Percentiles rank a stretch among this genome's conserved stretches.
phyloP scores from a whole-genome alignment of 1,140 invertebrate species.

The Oedothorax gibbosus region DNA sequence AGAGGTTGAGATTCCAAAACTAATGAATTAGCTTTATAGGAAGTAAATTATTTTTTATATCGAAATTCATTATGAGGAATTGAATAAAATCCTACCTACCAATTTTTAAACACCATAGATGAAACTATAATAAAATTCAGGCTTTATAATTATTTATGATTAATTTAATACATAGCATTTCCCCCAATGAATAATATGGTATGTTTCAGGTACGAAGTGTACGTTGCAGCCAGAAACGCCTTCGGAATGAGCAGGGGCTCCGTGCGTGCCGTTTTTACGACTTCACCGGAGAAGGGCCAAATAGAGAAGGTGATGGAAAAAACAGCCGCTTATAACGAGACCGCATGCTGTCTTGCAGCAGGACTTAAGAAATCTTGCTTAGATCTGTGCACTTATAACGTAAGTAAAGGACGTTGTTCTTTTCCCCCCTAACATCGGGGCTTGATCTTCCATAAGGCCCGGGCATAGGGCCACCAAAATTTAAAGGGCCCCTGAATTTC shows the following conservation, averaged over 20 bases:
- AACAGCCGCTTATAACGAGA: conserved; percentile 77
- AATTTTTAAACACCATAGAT: no score
- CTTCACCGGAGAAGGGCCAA: conserved; percentile 47
- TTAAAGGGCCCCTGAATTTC: no score
- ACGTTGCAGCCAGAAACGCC: conserved; percentile 82
- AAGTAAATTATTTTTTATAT: no score
- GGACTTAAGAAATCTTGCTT: conserved; percentile 79
- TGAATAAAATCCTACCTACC: no score
- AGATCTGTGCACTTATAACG: conserved; percentile 82
- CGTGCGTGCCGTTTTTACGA: conserved; percentile 79
- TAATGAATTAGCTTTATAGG: no score
- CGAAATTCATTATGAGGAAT: no score
- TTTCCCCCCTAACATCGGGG: neutral
- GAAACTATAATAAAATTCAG: no score
- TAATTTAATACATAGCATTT: no score
- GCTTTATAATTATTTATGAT: no score
- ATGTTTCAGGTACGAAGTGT: conserved; percentile 78
- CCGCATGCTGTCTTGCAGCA: conserved; percentile 79
- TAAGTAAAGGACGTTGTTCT: neutral
- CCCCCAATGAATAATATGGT: no score
- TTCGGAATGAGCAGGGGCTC: conserved; percentile 82
- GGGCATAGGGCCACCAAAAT: neutral
- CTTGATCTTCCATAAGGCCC: no score
- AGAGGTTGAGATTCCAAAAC: no score
- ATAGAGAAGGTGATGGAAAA: conserved; percentile 62